Evolutionary conservation across 2,888 invertebrate genomes (phyloP).

Genomic region (Chymomyza procnemis): DNA sequence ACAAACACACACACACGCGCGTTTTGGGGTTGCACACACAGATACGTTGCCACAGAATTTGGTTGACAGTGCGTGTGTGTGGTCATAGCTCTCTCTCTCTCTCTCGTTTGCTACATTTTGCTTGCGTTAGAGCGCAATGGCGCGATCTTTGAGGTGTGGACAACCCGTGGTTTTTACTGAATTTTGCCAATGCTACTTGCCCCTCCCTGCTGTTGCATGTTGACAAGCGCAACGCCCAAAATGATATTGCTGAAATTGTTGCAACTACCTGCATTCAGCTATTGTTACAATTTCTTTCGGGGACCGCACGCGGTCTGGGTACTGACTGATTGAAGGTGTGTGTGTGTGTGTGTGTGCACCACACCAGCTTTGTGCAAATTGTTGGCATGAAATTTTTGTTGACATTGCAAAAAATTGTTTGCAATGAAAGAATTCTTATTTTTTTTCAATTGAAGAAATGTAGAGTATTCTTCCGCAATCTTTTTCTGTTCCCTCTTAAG

Average conservation of each 20-base stretch:
- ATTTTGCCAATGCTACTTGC: constrained; percentile 30
- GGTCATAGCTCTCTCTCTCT: not conserved
- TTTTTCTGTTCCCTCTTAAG: too few relatives aligned
- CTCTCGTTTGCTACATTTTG: not conserved
- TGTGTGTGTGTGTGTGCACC: constrained; percentile 19
- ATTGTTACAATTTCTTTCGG: constrained; percentile 24
- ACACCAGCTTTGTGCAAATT: constrained; percentile 27
- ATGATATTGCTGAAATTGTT: constrained; percentile 20
- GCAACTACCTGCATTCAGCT: constrained; percentile 3
- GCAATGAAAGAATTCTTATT: not conserved
- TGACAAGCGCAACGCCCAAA: constrained; percentile 65
- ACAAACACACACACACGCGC: constrained; percentile 11
- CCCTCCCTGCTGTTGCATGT: constrained; percentile 32
- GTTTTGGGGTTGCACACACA: not conserved
- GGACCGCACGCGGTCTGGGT: constrained; percentile 54
- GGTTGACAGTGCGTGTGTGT: constrained; percentile 4
- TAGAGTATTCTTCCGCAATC: too few relatives aligned
- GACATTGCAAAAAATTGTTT: constrained; percentile 62
- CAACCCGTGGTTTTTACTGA: constrained; percentile 54
- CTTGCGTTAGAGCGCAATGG: not conserved
- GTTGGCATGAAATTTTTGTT: constrained; percentile 62
- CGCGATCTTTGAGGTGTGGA: constrained; percentile 45
- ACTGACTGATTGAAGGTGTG: constrained; percentile 22
- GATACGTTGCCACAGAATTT: not conserved
- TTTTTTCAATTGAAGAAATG: too few relatives aligned